Base-by-base conservation (phyloP, 2,113 vertebrate genomes). In the Cacatua alba region DNA sequence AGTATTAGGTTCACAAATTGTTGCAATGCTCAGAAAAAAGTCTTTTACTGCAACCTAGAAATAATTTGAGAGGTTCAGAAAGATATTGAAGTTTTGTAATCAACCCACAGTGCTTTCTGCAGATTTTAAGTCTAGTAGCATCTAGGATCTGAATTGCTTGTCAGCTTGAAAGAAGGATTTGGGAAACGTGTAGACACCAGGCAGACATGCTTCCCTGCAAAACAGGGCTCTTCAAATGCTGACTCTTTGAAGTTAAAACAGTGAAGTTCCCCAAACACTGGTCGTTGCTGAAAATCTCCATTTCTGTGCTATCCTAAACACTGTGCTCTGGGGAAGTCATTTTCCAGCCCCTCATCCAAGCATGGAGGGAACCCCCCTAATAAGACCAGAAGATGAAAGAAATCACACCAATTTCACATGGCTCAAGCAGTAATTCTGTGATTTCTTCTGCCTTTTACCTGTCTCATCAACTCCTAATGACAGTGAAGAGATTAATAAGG, bases 381-480 rank as follows among this genome's bases (percentile, higher is more conserved):
- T 0, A 89, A 48, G 28, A 75, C 35, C n/a, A 76, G 69, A 81
- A 79, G 88, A 92, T 84, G 25, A 92, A 94, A 90, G 57, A 87
- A 94, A 94, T 85, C 44, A 76, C 44, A 72, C 39, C 28, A 69
- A 82, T 65, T 87, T 82, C 70, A 85, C 21, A 4, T 4, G 37
- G 82, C 12, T 92, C 53, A n/a, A 94, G n/a, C 19, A 80, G 23
- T 41, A 84, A 85, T 37, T 81, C 43, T 57, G 52, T 53, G 70
- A 92, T 86, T 94, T 87, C 63, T 95, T 82, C 53, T 94, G 78
- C 53, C 55, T 94, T 85, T 92, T 62, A 85, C 91, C 62, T 80
- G 67, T 91, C 70, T 70, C 57, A 62, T 86, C 80, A 76, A 57
- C 48, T 79, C 48, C 81, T 84, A 92, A 86, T 18, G 20, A 82